Base-by-base conservation (phyloP, 2,888 invertebrate genomes). In the Hydroisotoma schaefferi region DNA sequence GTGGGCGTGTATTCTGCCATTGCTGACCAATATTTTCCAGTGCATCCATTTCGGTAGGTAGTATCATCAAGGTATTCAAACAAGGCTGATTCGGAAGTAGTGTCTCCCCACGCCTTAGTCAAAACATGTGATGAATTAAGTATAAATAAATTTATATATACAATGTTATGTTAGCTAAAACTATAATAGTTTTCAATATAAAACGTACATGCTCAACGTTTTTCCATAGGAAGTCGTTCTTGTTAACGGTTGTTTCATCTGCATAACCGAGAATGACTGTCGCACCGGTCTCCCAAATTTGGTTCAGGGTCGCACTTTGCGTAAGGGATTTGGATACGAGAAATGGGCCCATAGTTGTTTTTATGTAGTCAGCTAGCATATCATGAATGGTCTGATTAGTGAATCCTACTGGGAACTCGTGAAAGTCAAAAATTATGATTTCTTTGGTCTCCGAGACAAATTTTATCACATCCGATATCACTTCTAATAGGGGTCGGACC, bases 1-100 rank as follows among this genome's bases (percentile, higher is more conserved):
- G 81, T 83, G 0, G 87, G 85, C 0, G 87, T 88, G 48, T 87
- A 79, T 76, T 88, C 85, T 0, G 87, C 86, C 87, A 87, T 88
- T 8, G 86, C 83, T 0, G 87, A 84, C 70, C 81, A 78, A 1
- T 80, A 78, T 55, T 47, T 59, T 2, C 43, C 40, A 15, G 12
- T 18, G 27, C 53, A 53, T 4, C 53, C 53, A 18, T 25, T 26
- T 20, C 57, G 15, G 62, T 69, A 23, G 58, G 73, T 64, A 12
- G 71, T 65, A 22, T 64, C 59, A 8, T 73, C 63, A 18, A 86
- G 75, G 73, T 81, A 82, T 0, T 68, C 73, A 69, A 81, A 81
- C 43, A 86, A 76, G 37, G 77, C 78, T 0, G 76, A 67, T 63
- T 82, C 76, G 15, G 76, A 78, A 64, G 82, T 81, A 2, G 82